A percentile compares a stretch with the other conserved stretches of the same genome.
phyloP scores from a whole-genome alignment of 2,888 invertebrate species.

The Drosophila ustulata region DNA sequence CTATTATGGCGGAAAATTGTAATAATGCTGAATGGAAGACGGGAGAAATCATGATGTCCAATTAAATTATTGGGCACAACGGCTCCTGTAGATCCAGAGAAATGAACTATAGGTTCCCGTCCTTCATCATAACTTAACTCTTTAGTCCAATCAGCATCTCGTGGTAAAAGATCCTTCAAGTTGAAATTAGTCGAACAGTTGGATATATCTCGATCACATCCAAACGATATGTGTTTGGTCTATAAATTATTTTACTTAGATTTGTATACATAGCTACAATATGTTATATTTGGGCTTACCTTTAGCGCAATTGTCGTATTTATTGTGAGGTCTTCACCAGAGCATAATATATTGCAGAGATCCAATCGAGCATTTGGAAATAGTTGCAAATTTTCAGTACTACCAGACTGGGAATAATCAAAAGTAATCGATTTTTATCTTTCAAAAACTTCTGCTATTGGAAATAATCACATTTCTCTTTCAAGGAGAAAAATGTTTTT shows the following conservation, averaged over 20 bases:
- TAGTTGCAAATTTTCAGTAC: slow-evolving; percentile 82
- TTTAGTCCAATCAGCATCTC: slow-evolving; percentile 92
- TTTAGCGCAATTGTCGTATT: slow-evolving; percentile 83
- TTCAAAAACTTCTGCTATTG: too few species aligned
- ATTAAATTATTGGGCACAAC: slow-evolving; percentile 92
- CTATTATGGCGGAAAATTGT: slow-evolving; percentile 98
- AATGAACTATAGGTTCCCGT: slow-evolving; percentile 96
- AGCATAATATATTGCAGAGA: slow-evolving; percentile 85
- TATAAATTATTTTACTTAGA: slow-evolving; percentile 30
- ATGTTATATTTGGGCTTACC: slow-evolving; percentile 59
- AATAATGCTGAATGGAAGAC: slow-evolving; percentile 94
- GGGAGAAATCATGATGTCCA: slow-evolving; percentile 88
- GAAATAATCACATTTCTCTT: too few species aligned
- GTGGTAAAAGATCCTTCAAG: slow-evolving; percentile 82
- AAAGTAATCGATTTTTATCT: background rate
- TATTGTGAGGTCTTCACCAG: slow-evolving; percentile 82
- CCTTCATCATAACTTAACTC: slow-evolving; percentile 93
- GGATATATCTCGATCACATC: slow-evolving; percentile 94
- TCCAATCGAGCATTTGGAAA: slow-evolving; percentile 85
- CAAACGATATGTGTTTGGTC: slow-evolving; percentile 94
- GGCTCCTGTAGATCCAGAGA: slow-evolving; percentile 96
- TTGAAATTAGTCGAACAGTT: slow-evolving; percentile 81
- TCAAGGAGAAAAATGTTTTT: too few species aligned
- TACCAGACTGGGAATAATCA: slow-evolving; percentile 72
- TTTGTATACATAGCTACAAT: background rate